A percentile compares a stretch with the other conserved stretches of the same genome.
These are phyloP conservation scores for Papilio glaucus DNA, from an alignment of 1,140 invertebrate genomes.

Conservation along the genomic window DNA sequence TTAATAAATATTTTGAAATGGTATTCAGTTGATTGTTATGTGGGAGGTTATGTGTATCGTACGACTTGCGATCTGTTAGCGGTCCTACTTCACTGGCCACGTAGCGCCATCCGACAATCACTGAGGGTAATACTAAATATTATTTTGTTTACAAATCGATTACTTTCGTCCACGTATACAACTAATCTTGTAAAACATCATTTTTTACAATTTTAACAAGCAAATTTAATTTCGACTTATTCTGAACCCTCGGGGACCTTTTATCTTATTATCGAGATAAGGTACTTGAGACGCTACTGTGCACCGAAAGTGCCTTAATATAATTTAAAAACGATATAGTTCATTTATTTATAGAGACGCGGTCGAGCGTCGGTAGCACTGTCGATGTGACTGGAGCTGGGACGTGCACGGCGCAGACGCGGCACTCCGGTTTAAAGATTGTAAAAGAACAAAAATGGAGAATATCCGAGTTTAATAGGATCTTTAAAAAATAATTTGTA, in stretches of 20 bases:
- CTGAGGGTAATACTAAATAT: slow-evolving; percentile 61
- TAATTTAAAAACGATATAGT: slow-evolving; percentile 73
- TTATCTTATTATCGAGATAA: slow-evolving; percentile 49
- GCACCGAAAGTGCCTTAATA: slow-evolving; percentile 71
- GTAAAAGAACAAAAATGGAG: too few species aligned
- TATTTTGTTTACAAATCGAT: slow-evolving; percentile 65
- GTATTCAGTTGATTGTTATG: too few species aligned
- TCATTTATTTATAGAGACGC: slow-evolving; percentile 71
- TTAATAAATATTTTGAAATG: not conserved
- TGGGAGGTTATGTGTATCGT: slow-evolving; percentile 1
- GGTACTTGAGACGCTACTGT: slow-evolving; percentile 62
- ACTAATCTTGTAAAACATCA: slow-evolving; percentile 72
- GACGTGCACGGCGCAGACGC: slow-evolving; percentile 20
- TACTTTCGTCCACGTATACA: slow-evolving; percentile 64
- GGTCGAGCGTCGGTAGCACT: slow-evolving; percentile 20
- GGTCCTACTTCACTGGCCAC: slow-evolving; percentile 27
- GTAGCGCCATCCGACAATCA: slow-evolving; percentile 41
- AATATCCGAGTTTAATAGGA: too few species aligned
- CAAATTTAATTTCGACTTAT: slow-evolving; percentile 62
- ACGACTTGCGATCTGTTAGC: slow-evolving; percentile 12
- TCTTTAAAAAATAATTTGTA: too few species aligned
- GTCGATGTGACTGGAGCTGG: slow-evolving; percentile 30
- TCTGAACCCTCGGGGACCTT: slow-evolving; percentile 59
- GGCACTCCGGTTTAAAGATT: too few species aligned
- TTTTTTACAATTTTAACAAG: slow-evolving; percentile 75